Base-by-base conservation (phyloP, 1,140 invertebrate genomes). In the Drosophila parvula region DNA sequence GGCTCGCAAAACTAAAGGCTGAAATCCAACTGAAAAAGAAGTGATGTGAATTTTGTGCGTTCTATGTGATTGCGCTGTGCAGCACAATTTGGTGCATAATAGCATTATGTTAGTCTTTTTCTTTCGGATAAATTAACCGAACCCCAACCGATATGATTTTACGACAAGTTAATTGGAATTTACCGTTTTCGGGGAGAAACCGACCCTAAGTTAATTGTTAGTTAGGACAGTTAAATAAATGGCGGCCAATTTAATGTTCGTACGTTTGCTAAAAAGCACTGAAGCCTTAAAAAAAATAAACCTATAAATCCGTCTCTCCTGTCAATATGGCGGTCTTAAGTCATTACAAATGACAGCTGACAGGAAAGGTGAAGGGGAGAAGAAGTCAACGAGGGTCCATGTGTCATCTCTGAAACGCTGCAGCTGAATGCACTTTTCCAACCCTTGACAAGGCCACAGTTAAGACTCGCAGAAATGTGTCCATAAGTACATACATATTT, bases 341-440 rank as follows among this genome's bases (percentile, higher is more conserved):
- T 36, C 63, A 68, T 68, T 69, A 55, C 67, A 55, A 53, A 22
- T 69, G 65, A 68, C 68, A 70, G 68, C 65, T 71, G 68, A 47
- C 18, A 22, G 32, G 32, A 4, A 5, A 10, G 22, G 16, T 14
- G 63, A 56, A 27, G 47, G 18, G 43, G 16, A 36, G 32, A n/a
- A 34, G 9, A 45, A 61, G 22, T 60, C 28, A 60, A 55, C 14
- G 14, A 41, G 22, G 36, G 22, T 38, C 63, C 62, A 55, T 69
- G 51, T 69, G 65, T 69, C 62, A 58, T 48, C 36, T 22, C 28
- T 12, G 43, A 59, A 71, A n/a, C 28, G 36, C 8, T 71, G 34
- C 65, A 71, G 50, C 34, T 44, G 41, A 67, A 57, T 48, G 68
- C 68, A 69, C 47, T 69, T 57, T 40, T 68, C 63, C 65, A 53